Evolutionary conservation across 2,888 invertebrate species (phyloP).

Genomic region (Oscheius myriophilus): DNA sequence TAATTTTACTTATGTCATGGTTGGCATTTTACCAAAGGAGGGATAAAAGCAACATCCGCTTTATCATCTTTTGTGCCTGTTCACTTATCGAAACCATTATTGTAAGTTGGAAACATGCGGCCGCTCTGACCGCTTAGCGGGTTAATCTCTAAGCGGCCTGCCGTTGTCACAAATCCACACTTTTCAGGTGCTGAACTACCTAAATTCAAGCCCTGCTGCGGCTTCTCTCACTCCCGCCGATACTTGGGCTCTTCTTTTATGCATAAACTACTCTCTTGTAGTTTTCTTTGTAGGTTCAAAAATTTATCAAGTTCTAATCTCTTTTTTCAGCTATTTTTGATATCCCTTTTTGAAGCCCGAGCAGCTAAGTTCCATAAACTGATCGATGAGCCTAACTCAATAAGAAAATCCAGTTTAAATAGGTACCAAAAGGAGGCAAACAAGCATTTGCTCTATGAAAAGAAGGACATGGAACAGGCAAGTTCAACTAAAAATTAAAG

Average conservation of each 20-base stretch:
- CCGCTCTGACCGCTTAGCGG: not conserved
- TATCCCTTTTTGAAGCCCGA: slow-evolving; percentile 2
- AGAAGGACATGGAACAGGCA: slow-evolving; percentile 20
- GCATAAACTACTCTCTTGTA: slow-evolving; percentile 10
- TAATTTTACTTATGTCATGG: slow-evolving; percentile 15
- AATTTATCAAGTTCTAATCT: not conserved
- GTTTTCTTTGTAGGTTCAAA: slow-evolving; percentile 17
- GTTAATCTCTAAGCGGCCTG: no score
- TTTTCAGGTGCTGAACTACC: slow-evolving; percentile 15
- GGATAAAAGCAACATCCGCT: slow-evolving; percentile 19
- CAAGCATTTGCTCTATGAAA: slow-evolving; percentile 18
- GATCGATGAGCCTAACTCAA: not conserved
- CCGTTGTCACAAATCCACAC: no score
- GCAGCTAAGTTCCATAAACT: slow-evolving; percentile 7
- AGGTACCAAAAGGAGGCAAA: slow-evolving; percentile 21
- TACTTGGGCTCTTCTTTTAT: slow-evolving; percentile 17
- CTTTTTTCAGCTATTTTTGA: slow-evolving; percentile 11
- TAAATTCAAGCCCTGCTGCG: slow-evolving; percentile 11
- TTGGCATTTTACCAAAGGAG: slow-evolving; percentile 13
- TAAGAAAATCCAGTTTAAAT: slow-evolving; percentile 13
- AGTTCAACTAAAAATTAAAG: not conserved
- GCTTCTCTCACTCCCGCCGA: slow-evolving; percentile 15
- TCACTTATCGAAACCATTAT: slow-evolving; percentile 15
- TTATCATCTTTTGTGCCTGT: slow-evolving; percentile 10
- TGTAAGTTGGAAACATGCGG: slow-evolving; percentile 5